These are phyloP conservation scores for Aleiodes testaceus DNA, from an alignment of 2,888 invertebrate species.

Conservation along the genomic window DNA sequence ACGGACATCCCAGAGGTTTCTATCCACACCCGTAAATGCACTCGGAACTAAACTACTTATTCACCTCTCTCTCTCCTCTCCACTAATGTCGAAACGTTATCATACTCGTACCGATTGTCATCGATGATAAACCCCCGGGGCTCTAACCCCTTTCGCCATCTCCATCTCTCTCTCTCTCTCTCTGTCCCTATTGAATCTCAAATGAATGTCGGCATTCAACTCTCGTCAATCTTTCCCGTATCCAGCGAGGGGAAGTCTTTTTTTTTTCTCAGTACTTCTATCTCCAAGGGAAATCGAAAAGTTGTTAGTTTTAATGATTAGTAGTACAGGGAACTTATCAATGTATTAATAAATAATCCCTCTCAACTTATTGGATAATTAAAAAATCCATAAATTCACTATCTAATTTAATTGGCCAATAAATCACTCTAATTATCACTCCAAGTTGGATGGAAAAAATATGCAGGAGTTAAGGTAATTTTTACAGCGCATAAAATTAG, in stretches of 20 bases:
- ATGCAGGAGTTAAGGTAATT: neutral
- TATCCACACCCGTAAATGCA: conserved; percentile 57
- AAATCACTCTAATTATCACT: conserved; percentile 65
- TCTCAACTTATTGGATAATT: no score
- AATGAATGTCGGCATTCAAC: conserved; percentile 23
- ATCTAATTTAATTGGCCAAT: conserved; percentile 52
- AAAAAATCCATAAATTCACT: neutral
- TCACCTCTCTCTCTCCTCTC: conserved; percentile 34
- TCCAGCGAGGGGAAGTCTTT: neutral
- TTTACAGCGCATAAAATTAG: no score
- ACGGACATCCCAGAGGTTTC: conserved; percentile 54
- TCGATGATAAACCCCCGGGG: conserved; percentile 30
- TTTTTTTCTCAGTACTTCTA: conserved; percentile 2
- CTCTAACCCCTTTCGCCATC: conserved; percentile 9
- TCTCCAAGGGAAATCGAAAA: neutral
- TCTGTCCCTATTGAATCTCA: conserved; percentile 24
- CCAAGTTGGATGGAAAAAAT: conserved; percentile 49
- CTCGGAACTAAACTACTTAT: conserved; percentile 65
- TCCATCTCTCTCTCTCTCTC: conserved; percentile 14
- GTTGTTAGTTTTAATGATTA: neutral
- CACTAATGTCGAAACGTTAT: conserved; percentile 34
- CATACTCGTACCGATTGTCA: conserved; percentile 36
- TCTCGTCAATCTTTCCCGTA: conserved; percentile 8
- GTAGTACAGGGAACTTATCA: no score
- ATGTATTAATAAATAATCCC: no score